These are phyloP conservation scores for Cassiopea andromeda DNA, from an alignment of 30 jellyfish, hydroid and myxozoan species.

Conservation along the genomic window DNA sequence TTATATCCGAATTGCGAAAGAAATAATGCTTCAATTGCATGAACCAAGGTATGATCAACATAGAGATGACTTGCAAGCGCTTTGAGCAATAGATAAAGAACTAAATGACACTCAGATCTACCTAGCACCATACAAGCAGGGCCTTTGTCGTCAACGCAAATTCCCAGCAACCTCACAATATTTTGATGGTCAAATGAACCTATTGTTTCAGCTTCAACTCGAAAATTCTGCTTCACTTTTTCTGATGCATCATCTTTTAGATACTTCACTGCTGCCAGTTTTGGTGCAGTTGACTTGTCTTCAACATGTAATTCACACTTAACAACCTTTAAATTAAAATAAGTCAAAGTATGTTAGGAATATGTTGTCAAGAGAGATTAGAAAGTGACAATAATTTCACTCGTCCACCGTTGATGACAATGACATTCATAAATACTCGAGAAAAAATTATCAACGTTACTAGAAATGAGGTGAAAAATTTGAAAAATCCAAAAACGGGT, in stretches of 20 bases:
- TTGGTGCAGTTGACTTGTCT: constrained; percentile 9
- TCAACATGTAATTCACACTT: constrained; percentile 18
- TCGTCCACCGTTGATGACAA: no score
- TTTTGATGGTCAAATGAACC: constrained; percentile 75
- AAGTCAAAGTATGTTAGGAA: background rate
- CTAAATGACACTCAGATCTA: background rate
- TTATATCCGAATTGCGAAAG: no score
- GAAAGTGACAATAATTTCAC: no score
- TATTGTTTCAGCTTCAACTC: constrained; percentile 66
- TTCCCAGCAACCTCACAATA: constrained; percentile 68
- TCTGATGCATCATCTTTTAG: constrained; percentile 79
- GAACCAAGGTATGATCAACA: no score
- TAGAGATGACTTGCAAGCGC: no score
- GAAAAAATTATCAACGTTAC: no score
- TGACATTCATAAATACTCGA: no score
- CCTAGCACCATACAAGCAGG: constrained; percentile 77
- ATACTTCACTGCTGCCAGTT: constrained; percentile 77
- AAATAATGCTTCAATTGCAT: no score
- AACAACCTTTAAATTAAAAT: constrained; percentile 11
- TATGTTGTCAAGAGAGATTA: no score
- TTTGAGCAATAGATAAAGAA: background rate
- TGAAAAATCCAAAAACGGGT: no score
- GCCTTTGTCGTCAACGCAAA: constrained; percentile 77
- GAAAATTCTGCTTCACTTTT: constrained; percentile 58
- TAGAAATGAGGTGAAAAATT: no score